Evolutionary conservation across 2,888 invertebrate genomes (phyloP).

Genomic region (Eurytoma adleriae): DNA sequence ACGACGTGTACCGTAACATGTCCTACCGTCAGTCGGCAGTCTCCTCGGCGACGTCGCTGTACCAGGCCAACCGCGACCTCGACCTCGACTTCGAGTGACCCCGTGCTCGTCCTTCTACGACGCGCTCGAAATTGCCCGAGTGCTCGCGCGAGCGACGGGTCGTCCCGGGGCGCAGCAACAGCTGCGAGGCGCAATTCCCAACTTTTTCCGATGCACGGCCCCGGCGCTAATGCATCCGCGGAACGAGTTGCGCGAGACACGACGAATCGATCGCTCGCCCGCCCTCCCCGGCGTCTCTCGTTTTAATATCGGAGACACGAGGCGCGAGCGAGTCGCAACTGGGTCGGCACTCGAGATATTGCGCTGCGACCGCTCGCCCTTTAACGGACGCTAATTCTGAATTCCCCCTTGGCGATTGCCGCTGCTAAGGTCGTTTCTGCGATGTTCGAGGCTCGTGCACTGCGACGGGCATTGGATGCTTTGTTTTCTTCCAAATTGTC

Average conservation of each 20-base stretch:
- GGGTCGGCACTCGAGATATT: constrained; percentile 12
- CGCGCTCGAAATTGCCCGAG: neutral
- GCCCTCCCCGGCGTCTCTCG: neutral
- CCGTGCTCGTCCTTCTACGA: neutral
- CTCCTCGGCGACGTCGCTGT: too few relatives aligned
- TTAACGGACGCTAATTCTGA: constrained; percentile 39
- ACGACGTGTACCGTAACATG: too few relatives aligned
- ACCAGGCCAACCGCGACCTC: neutral
- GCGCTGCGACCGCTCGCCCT: constrained; percentile 2
- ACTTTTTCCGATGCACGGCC: neutral
- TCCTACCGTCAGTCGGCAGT: too few relatives aligned
- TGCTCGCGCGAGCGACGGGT: too few relatives aligned
- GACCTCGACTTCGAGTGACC: neutral
- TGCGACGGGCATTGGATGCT: neutral
- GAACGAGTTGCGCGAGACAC: neutral
- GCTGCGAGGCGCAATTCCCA: neutral
- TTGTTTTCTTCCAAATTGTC: neutral
- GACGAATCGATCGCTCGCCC: neutral
- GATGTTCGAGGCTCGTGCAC: neutral
- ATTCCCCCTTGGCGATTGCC: constrained; percentile 16
- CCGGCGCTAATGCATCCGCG: neutral
- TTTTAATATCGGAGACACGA: constrained; percentile 26
- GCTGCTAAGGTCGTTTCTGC: neutral
- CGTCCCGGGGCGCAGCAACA: neutral
- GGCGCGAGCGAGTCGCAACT: constrained; percentile 9